Evolutionary conservation across 2,113 vertebrate genomes (phyloP).

Genomic region (Callipepla californica): DNA sequence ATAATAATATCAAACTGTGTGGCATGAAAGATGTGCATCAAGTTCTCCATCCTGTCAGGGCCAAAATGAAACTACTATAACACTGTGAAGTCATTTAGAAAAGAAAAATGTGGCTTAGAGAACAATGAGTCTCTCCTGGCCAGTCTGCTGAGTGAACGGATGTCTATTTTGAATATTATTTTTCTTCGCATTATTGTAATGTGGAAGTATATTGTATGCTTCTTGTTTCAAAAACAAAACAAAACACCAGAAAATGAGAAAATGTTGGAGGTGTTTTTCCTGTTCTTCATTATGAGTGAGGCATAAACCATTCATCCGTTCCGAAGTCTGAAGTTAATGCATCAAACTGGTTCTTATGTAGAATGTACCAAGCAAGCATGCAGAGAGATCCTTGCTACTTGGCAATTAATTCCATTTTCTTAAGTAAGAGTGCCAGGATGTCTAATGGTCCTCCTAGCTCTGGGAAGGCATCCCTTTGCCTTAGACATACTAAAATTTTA

Average conservation of each 20-base stretch:
- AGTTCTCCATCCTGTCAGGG: neutral
- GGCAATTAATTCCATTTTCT: neutral
- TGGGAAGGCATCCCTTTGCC: neutral
- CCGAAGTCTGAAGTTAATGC: neutral
- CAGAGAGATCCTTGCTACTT: neutral
- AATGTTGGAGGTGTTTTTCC: neutral
- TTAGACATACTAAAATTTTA: neutral
- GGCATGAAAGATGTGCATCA: accelerated
- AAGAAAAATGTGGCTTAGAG: neutral
- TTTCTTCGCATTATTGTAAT: neutral
- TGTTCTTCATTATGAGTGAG: neutral
- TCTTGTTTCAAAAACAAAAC: neutral
- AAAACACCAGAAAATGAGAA: neutral
- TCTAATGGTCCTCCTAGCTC: neutral
- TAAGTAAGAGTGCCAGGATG: neutral
- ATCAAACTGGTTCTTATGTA: neutral
- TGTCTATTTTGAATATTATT: neutral
- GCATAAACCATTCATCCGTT: neutral
- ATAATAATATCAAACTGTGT: neutral
- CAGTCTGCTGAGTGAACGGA: neutral
- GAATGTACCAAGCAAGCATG: neutral
- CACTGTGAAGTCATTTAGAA: neutral
- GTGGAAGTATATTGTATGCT: neutral
- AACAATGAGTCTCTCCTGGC: neutral
- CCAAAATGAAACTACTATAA: neutral